Evolutionary conservation across 2,113 vertebrate species (phyloP).

Genomic region (Todiramphus saurophagus): DNA sequence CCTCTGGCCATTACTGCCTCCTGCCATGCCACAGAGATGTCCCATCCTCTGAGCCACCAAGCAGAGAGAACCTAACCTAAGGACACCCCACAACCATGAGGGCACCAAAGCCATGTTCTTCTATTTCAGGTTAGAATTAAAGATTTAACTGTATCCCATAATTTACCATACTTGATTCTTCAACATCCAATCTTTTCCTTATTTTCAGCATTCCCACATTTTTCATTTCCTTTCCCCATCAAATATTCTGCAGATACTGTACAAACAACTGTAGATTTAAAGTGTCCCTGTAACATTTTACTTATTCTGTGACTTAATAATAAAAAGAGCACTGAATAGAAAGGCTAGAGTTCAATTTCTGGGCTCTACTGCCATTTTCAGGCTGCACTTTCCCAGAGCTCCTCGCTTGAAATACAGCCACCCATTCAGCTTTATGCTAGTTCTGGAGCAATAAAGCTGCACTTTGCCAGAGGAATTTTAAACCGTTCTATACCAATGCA

Average conservation of each 20-base stretch:
- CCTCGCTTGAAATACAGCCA: constrained; percentile 63
- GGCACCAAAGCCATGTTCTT: neutral
- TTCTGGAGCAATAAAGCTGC: constrained; percentile 58
- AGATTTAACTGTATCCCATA: neutral
- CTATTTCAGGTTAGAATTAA: neutral
- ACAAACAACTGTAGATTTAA: constrained; percentile 61
- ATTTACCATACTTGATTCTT: neutral
- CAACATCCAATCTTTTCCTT: neutral
- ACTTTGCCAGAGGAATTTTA: constrained; percentile 48
- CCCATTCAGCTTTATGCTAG: constrained; percentile 62
- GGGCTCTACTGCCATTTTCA: constrained; percentile 49
- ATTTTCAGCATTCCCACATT: neutral
- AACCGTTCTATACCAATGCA: constrained; percentile 12
- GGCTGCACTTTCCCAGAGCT: constrained; percentile 36
- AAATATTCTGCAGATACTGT: constrained; percentile 24
- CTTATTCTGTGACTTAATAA: constrained; percentile 63
- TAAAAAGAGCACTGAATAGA: constrained; percentile 61
- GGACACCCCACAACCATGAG: neutral
- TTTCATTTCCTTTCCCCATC: constrained; percentile 51
- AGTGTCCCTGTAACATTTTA: constrained; percentile 40
- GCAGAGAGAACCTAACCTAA: neutral
- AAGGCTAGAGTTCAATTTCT: constrained; percentile 58
- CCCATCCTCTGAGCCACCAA: neutral
- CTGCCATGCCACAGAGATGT: neutral
- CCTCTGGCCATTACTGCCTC: neutral